A percentile compares a stretch with the other conserved stretches of the same genome.
These are phyloP conservation scores for Cynopterus brachyotis DNA, from an alignment of 2,113 vertebrate species.

Conservation along the genomic window DNA sequence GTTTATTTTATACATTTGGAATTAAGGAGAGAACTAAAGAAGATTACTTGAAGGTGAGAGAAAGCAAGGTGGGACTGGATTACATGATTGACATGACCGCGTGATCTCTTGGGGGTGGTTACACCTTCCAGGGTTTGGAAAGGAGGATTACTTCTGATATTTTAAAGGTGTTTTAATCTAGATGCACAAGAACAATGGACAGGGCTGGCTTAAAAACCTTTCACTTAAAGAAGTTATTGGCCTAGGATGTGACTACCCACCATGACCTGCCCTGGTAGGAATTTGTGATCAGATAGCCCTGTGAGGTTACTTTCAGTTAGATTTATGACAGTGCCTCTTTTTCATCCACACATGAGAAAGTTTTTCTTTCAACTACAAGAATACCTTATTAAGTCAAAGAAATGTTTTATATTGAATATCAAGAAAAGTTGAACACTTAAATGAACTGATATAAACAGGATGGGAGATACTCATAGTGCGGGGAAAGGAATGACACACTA, in stretches of 20 bases:
- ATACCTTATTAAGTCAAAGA: not conserved
- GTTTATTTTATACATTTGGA: not conserved
- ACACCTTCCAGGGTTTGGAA: not conserved
- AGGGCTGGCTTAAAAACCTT: not conserved
- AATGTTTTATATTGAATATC: not conserved
- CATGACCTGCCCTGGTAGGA: not conserved
- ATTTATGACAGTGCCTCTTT: not conserved
- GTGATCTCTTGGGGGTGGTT: not conserved
- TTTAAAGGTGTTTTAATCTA: too few relatives aligned
- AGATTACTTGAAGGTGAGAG: not conserved
- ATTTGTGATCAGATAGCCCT: not conserved
- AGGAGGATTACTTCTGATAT: not conserved
- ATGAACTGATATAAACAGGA: not conserved
- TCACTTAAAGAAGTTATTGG: not conserved
- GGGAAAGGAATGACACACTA: not conserved
- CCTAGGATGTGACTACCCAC: not conserved
- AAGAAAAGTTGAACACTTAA: not conserved
- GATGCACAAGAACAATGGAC: too few relatives aligned
- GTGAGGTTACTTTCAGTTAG: not conserved
- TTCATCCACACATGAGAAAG: not conserved
- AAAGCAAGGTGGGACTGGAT: not conserved
- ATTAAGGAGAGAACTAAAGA: not conserved
- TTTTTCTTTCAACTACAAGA: too few relatives aligned
- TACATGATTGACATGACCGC: not conserved
- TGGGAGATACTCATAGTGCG: not conserved